Percentiles rank a stretch among this genome's conserved stretches.
These are phyloP conservation scores for Megastigmus dorsalis DNA, from an alignment of 2,888 invertebrate species.

Conservation along the genomic window DNA sequence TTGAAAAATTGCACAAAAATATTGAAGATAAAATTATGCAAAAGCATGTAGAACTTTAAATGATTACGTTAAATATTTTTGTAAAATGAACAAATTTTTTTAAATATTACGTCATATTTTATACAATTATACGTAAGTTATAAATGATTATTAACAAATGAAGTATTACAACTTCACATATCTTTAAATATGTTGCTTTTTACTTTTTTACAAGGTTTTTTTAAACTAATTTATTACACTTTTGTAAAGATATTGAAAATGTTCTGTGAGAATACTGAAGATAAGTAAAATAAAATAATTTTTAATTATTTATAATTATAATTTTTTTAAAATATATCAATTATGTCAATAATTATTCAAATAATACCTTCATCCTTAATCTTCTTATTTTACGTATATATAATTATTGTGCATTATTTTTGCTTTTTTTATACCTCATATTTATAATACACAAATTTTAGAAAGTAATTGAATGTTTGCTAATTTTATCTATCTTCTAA, in stretches of 20 bases:
- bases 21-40: constrained; percentile 85
- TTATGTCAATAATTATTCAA: too few relatives aligned
- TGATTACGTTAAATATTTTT: constrained; percentile 7
- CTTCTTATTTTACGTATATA: too few relatives aligned
- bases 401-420: neutral
- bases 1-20: constrained; percentile 89
- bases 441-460: too few relatives aligned
- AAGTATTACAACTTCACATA: too few relatives aligned
- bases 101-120: constrained; percentile 15
- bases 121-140: constrained; percentile 7
- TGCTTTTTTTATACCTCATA: too few relatives aligned
- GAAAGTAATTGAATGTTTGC: too few relatives aligned
- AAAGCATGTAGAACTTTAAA: constrained; percentile 85
- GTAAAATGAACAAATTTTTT: constrained; percentile 8
- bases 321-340: neutral
- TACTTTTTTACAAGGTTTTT: constrained; percentile 10
- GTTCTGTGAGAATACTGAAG: neutral
- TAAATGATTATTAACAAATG: neutral
- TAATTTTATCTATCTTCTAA: too few relatives aligned
- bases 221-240: constrained; percentile 4
- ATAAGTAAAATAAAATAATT: constrained; percentile 10
- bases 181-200: too few relatives aligned
- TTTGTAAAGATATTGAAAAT: neutral
- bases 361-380: too few relatives aligned
- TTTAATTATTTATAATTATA: neutral